Conservation (phyloP, 2,113 vertebrate species). For the Petromus typicus region DNA sequence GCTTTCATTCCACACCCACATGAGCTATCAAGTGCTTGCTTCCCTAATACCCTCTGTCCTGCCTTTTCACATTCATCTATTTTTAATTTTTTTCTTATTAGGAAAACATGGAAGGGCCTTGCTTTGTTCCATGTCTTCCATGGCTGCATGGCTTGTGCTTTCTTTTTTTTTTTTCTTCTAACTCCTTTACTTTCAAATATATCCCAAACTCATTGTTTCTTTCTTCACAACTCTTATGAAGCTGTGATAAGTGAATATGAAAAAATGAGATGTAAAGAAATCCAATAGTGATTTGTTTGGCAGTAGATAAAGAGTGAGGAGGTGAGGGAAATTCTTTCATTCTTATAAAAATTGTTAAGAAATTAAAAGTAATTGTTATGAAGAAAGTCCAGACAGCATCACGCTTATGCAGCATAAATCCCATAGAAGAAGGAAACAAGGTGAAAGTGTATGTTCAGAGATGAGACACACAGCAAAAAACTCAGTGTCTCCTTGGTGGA, state of each 20-base stretch:
- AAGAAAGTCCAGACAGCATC: constrained; percentile 43
- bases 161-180: background rate
- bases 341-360: constrained; percentile 24
- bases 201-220: constrained; percentile 16
- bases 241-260: background rate
- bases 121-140: background rate
- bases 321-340: constrained; percentile 48
- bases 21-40: background rate
- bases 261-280: constrained; percentile 17
- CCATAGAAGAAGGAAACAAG: background rate
- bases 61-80: background rate
- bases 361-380: constrained; percentile 8
- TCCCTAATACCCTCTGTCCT: background rate
- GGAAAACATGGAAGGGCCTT: background rate
- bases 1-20: background rate
- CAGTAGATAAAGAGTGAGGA: background rate
- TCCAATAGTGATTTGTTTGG: constrained; percentile 31
- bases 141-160: background rate
- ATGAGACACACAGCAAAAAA: constrained; percentile 51
- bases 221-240: constrained; percentile 34
- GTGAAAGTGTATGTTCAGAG: constrained; percentile 26
- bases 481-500: background rate
- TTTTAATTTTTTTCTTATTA: constrained; percentile 10
- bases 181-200: constrained; percentile 34
- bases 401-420: constrained; percentile 14